Evolutionary conservation across 2,113 vertebrate species (phyloP), one percentile per base, ranked within the genome.

Genomic region (Lagenorhynchus albirostris): DNA sequence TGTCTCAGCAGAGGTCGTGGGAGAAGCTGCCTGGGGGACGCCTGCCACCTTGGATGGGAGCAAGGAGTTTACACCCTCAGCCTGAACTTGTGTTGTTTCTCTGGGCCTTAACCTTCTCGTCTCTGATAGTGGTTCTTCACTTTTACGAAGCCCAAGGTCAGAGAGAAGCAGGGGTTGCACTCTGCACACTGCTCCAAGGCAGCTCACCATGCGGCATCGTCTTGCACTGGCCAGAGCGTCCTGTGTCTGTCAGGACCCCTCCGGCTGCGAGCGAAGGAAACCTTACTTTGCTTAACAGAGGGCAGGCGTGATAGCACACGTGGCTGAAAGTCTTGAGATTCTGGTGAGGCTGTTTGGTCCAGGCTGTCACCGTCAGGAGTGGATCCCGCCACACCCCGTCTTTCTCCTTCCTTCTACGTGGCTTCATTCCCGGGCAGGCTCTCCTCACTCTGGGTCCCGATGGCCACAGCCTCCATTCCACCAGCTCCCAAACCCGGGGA

Each of bases 271-370:
- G 18, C 8, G 73, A 63, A 50, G 55, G 67, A 92, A 38, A 11
- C 41, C 26, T 47, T 26, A 68, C 60, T 85, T 68, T 10, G 4
- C 26, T 21, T 29, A 38, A 81, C 44, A 25, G 41, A 79, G 33
- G 33, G 29, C 38, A 9, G 33, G 11, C 1, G 21, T 36, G 20
- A 33, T 6, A 14, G 29, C 3, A 3, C 4, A 1, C 6, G 9
- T 26, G 10, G 31, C 65, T 38, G 38, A 41, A 36, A 67, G 38
- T 23, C n/a, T 70, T 4, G 41, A 26, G 33, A 33, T 21, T 36
- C n/a, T 96, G 58, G 21, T 26, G 15, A 36, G 14, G 36, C 4
- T 53, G 10, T 10, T 50, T 25, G 36, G 82, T 2, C 67, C 41
- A 38, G 33, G 23, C 68, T n/a, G 33, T 36, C 8, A 2, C 23